Evolutionary conservation across 2,113 vertebrate species (phyloP), one percentile per base, ranked within the genome.

Genomic region (Osmerus mordax): DNA sequence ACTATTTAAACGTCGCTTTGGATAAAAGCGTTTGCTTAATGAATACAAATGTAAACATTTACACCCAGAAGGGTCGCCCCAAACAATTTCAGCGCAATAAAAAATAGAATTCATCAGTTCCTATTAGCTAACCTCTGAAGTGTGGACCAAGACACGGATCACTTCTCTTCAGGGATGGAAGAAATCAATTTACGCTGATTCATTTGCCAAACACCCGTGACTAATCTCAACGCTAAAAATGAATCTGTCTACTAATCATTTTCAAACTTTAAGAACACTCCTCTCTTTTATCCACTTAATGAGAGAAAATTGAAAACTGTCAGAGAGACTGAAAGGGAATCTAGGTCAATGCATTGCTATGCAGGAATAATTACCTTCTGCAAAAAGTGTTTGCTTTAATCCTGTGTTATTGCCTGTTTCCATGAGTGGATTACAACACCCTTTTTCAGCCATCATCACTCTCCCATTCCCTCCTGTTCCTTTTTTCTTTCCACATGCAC

Each of bases 271-370:
- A 83, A 74, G 68, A 82, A 77, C 82, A 77, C 55, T 73, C 32
- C 66, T 84, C 76, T 81, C 70, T 74, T 86, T 90, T 85, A 90
- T 88, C 83, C 72, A 83, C 78, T 85, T 90, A 84, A 91, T 89
- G 74, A 88, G 85, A 84, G 78, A 80, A 86, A 89, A 90, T 81
- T 86, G 81, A 89, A 90, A 88, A 87, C 74, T 83, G 75, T 80
- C 75, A 76, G 71, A 72, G 78, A 81, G 83, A 81, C 14, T 56
- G 54, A n/a, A n/a, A 56, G 54, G 54, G n/a, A 78, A 91, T 90
- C 85, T 83, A 83, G 84, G 85, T 82, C 83, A 86, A 58, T 72
- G 73, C 82, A 78, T 85, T 86, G 75, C 81, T 74, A 74, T 80
- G 72, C 82, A 74, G 76, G 78, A 77, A 84, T 89, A 87, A 91